phyloP scores from a whole-genome alignment of 2,888 invertebrate genomes.

The Metopia argyrocephala region DNA sequence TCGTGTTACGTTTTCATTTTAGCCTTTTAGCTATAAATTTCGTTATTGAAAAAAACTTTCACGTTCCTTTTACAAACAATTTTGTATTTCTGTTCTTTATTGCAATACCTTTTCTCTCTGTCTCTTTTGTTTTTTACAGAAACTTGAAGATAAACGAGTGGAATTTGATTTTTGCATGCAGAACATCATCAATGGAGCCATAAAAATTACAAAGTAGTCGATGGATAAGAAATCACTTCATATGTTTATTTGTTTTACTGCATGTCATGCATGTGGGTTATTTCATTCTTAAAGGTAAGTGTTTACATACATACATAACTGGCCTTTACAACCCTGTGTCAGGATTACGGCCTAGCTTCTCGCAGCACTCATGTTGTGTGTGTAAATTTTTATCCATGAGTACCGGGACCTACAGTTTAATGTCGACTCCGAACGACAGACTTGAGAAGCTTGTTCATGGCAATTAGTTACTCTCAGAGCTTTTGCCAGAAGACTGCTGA shows the following conservation, averaged over 20 bases:
- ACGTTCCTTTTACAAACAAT: constrained; percentile 50
- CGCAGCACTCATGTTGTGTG: no score
- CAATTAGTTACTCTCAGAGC: no score
- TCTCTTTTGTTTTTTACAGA: constrained; percentile 19
- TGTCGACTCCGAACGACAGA: no score
- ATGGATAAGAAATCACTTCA: constrained; percentile 49
- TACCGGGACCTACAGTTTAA: no score
- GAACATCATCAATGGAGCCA: constrained; percentile 34
- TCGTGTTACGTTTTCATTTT: constrained; percentile 26
- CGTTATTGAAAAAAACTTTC: constrained; percentile 53
- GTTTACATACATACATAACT: no score
- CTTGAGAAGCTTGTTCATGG: no score
- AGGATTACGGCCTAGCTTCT: no score
- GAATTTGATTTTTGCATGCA: constrained; percentile 53
- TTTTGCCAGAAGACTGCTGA: no score
- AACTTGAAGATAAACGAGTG: constrained; percentile 25
- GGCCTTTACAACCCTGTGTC: no score
- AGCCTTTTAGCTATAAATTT: constrained; percentile 52
- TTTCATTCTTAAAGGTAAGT: background rate
- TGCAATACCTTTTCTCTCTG: background rate
- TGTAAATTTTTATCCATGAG: no score
- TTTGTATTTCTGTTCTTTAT: constrained; percentile 19
- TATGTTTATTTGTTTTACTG: constrained; percentile 42
- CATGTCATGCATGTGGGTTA: background rate
- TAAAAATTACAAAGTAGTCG: constrained; percentile 49